These are phyloP conservation scores for Diadegma fenestrale DNA, from an alignment of 2,888 invertebrate species.

Conservation along the genomic window DNA sequence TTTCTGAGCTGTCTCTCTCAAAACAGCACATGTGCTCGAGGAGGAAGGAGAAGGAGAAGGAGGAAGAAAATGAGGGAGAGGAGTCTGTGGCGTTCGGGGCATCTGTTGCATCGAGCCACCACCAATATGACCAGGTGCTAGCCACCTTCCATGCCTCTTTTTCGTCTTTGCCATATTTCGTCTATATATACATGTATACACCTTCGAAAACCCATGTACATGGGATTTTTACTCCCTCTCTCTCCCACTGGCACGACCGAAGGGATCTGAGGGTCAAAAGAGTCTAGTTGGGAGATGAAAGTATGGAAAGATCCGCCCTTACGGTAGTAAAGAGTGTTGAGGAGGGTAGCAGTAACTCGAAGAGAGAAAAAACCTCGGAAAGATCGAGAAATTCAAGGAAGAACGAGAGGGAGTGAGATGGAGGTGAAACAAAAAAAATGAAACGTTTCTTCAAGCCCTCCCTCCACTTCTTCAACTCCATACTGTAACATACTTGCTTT, in stretches of 20 bases:
- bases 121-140: constrained; percentile 80
- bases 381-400: not conserved
- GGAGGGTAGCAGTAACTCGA: not conserved
- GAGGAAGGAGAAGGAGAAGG: constrained; percentile 33
- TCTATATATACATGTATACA: constrained; percentile 6
- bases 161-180: constrained; percentile 13
- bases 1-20: constrained; percentile 16
- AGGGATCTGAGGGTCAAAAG: not conserved
- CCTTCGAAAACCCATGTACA: constrained; percentile 13
- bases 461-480: constrained; percentile 37
- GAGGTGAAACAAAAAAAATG: constrained; percentile 45
- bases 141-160: constrained; percentile 78
- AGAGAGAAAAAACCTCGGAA: constrained; percentile 8
- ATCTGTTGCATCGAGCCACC: constrained; percentile 82
- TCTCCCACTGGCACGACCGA: not conserved
- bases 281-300: not conserved
- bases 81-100: constrained; percentile 73
- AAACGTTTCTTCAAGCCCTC: constrained; percentile 61
- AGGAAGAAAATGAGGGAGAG: constrained; percentile 55
- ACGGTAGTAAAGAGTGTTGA: not conserved
- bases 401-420: constrained; percentile 22
- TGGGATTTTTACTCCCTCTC: not conserved
- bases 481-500: constrained; percentile 70
- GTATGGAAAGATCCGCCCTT: not conserved
- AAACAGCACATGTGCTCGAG: constrained; percentile 62